Conservation (phyloP, 2,113 vertebrate species). For the Cyphomyrus plagiostoma region DNA sequence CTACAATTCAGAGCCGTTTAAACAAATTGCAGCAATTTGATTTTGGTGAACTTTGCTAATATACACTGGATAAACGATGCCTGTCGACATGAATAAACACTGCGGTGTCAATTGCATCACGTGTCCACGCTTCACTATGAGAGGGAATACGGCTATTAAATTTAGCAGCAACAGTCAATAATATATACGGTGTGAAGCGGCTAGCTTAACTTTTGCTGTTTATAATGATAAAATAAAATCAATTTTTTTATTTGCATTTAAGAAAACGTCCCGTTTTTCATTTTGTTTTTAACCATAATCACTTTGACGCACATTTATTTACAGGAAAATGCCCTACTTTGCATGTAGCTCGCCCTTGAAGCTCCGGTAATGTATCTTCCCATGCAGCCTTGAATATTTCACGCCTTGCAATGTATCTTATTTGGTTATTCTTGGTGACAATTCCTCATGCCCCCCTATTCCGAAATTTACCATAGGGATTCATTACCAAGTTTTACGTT, state of each 20-base stretch:
- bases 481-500: constrained; percentile 19
- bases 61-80: background rate
- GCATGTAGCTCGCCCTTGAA: constrained; percentile 27
- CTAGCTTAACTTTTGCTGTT: background rate
- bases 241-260: background rate
- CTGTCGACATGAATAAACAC: background rate
- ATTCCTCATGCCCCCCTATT: constrained; percentile 9
- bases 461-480: constrained; percentile 29
- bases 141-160: background rate
- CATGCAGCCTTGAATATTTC: constrained; percentile 26
- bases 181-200: background rate
- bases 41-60: background rate
- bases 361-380: constrained; percentile 6
- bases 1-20: background rate
- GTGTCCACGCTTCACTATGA: background rate
- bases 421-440: constrained; percentile 25
- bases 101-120: background rate
- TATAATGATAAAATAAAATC: background rate
- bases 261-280: constrained; percentile 19
- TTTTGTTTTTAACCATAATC: background rate
- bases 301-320: background rate
- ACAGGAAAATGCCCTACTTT: constrained; percentile 27
- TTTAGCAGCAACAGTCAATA: background rate
- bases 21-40: background rate
- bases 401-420: constrained; percentile 15